Evolutionary conservation across 2,797 vertebrate species (phyloP), one percentile per base, ranked within the genome.

Genomic region (Molossus alvarezi): DNA sequence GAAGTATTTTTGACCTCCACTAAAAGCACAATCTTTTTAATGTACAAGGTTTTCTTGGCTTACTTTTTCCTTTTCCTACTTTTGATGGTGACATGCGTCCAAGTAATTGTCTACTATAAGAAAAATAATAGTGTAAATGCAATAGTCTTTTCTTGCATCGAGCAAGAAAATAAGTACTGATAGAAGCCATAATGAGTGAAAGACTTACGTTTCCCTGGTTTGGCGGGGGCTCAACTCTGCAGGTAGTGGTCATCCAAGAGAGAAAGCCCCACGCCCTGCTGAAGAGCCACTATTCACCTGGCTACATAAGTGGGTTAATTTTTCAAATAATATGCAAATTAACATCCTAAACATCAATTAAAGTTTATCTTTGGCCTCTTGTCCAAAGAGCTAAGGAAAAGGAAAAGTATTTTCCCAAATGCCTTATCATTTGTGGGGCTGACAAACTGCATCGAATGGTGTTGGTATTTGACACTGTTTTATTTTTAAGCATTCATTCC

Each of bases 21-120:
- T 33, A 95, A 89, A 85, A 90, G 71, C 77, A 79, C 23, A 95
- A 45, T 85, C 13, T 92, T 20, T 80, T 27, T 85, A 89, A 75
- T 89, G 71, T 29, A 58, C 33, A 53, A 23, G 37, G n/a, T 20
- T 77, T 83, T 88, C 53, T 90, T 84, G 58, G 33, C 29, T 92
- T 53, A 76, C 55, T 11, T 90, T 79, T 88, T 58, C n/a, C 76
- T 58, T 41, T 88, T 41, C 33, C 3, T 73, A 41, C 73, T 81
- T 96, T 33, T 12, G 9, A 86, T 15, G 25, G 73, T 69, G 64
- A 92, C 17, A 55, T 1, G 9, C 67, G 76, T 86, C 53, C 62
- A 72, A 77, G 90, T 57, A 77, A 71, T 57, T 89, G 25, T 57
- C 41, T 29, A 14, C 45, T 76, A 29, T 41, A 82, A 53, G 25